Percentiles rank a stretch among this genome's conserved stretches.
Evolutionary conservation across 35 echinoderm and acorn worm species (phyloP).

Genomic region (Apostichopus californicus): DNA sequence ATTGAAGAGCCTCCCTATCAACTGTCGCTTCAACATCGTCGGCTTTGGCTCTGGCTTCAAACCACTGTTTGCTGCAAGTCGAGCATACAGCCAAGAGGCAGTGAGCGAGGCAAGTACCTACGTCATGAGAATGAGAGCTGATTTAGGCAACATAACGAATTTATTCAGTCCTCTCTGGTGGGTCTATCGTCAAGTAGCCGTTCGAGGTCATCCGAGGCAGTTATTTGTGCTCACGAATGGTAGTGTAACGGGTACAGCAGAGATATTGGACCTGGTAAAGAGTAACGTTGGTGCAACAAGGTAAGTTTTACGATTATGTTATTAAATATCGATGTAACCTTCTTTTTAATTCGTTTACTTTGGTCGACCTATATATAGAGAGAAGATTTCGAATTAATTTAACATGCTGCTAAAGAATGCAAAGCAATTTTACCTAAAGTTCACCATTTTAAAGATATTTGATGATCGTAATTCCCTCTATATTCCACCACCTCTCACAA

Average conservation of each 20-base stretch:
- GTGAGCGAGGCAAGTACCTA: constrained; percentile 90
- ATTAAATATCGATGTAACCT: no score
- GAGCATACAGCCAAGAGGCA: constrained; percentile 90
- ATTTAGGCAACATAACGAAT: constrained; percentile 82
- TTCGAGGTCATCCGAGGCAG: constrained; percentile 84
- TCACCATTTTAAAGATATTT: no score
- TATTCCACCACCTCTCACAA: no score
- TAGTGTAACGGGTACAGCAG: constrained; percentile 72
- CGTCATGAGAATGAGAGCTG: constrained; percentile 84
- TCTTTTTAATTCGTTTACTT: no score
- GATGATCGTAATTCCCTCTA: no score
- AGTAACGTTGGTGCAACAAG: constrained; percentile 74
- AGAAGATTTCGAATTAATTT: no score
- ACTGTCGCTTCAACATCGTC: constrained; percentile 91
- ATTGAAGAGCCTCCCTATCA: constrained; percentile 90
- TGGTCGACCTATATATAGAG: no score
- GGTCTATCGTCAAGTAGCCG: constrained; percentile 75
- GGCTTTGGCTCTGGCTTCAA: constrained; percentile 95
- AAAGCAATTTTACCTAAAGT: no score
- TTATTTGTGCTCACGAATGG: constrained; percentile 93
- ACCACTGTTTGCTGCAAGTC: constrained; percentile 88
- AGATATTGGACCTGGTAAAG: constrained; percentile 85
- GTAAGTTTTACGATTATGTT: constrained; percentile 40
- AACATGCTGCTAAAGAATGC: no score
- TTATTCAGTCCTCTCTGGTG: constrained; percentile 78